phyloP scores from a whole-genome alignment of 2,113 vertebrate genomes.

The Oxygymnocypris stewartii region DNA sequence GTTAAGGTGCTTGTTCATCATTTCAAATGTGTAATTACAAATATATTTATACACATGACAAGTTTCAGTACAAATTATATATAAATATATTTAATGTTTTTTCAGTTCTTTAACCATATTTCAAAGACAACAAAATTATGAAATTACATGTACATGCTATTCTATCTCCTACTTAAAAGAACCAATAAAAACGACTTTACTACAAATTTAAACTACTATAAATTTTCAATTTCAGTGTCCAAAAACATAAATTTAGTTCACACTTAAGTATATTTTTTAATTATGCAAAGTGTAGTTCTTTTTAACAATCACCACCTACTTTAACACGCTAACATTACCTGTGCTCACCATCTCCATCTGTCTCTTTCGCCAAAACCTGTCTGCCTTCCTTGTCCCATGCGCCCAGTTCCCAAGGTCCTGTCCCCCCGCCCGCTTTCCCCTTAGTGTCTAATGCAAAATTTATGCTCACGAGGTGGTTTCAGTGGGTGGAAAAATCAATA shows the following conservation, averaged over 20 bases:
- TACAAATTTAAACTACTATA: background rate
- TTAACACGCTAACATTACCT: background rate
- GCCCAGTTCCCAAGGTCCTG: constrained; percentile 35
- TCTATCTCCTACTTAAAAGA: too few species aligned
- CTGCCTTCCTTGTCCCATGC: constrained; percentile 16
- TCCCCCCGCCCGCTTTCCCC: constrained; percentile 72
- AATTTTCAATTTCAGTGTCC: background rate
- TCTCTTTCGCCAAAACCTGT: background rate
- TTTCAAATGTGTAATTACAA: background rate
- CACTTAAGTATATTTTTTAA: background rate
- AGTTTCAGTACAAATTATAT: background rate
- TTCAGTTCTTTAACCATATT: background rate
- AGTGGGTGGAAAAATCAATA: constrained; percentile 99
- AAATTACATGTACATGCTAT: background rate
- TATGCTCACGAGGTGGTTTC: constrained; percentile 99
- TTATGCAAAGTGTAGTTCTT: background rate
- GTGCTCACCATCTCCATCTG: background rate
- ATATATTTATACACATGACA: background rate
- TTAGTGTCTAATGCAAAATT: constrained; percentile 99
- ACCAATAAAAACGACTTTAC: background rate
- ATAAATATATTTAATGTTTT: background rate
- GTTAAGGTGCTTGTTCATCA: background rate
- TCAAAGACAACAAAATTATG: background rate
- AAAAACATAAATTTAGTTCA: background rate
- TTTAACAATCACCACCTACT: background rate